phyloP scores from a whole-genome alignment of 1,140 invertebrate species.

The Dreissena rostriformis region DNA sequence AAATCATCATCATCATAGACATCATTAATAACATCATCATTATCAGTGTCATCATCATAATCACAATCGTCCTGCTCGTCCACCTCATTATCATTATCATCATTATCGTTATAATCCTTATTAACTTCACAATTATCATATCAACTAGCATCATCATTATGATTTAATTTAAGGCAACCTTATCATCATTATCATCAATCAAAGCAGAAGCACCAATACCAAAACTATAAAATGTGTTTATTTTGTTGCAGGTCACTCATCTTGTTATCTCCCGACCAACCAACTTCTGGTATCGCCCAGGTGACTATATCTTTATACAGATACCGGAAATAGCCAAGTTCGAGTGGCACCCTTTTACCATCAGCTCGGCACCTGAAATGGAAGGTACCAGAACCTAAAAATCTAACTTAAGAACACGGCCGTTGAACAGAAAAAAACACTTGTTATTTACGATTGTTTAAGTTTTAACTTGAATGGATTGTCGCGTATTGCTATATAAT shows the following conservation, averaged over 20 bases:
- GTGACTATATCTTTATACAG: slow-evolving; percentile 97
- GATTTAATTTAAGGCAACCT: background rate
- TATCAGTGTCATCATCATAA: background rate
- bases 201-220: background rate
- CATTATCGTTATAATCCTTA: background rate
- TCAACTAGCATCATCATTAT: no score
- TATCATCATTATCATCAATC: background rate
- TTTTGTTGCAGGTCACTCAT: slow-evolving; percentile 78
- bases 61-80: no score
- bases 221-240: background rate
- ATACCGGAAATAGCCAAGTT: slow-evolving; percentile 95
- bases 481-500: no score
- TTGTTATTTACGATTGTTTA: no score
- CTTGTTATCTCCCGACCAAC: slow-evolving; percentile 90
- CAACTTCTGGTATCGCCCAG: slow-evolving; percentile 94
- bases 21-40: background rate
- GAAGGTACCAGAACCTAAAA: slow-evolving; percentile 85
- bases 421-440: no score
- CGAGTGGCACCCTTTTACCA: slow-evolving; percentile 99
- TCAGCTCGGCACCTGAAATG: slow-evolving; percentile 97
- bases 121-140: background rate
- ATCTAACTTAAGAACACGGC: no score
- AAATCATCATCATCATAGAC: background rate
- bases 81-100: no score
- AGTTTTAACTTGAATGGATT: no score